Evolutionary conservation across 2,888 invertebrate genomes (phyloP), one percentile per base, ranked within the genome.

Genomic region (Atrina japonica): DNA sequence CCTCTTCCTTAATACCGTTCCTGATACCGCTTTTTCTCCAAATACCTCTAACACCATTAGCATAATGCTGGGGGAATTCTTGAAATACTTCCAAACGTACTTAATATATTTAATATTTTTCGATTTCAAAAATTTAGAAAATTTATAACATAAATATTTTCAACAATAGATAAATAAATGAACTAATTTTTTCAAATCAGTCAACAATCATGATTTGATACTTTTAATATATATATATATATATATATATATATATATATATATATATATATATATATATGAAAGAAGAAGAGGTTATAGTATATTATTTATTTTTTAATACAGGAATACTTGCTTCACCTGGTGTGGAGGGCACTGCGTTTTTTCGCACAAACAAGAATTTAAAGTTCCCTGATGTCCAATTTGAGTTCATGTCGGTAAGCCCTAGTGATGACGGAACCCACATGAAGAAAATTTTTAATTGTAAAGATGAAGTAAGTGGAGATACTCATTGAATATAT

Each of bases 341-440:
- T 9, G 29, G 21, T 18, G 9, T 55, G 25, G 65, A 65, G 23
- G 65, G 29, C 1, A 65, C 43, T 29, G 65, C 43, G 0, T 65
- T 55, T 45, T 27, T 65, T 6, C 27, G 29, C 7, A 55, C 30
- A 7, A 45, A 65, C 16, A 21, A 16, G n/a, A 59, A 25, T 9
- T 23, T 40, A 9, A 45, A 47, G 18, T 14, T 21, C 30, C 47
- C 60, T 21, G 60, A 60, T 18, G 29, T 60, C 29, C 60, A 60
- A 30, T 14, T 60, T 3, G 47, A 60, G 14, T 60, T 60, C 49
- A 3, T 60, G 1, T 35, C 56, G 3, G 56, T 30, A 7, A 23
- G 5, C 9, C 23, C 52, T 52, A 11, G 23, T 18, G n/a, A n/a
- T 16, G 25, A 52, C 11, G 11, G 35, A 7, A 11, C 5, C 6